Evolutionary conservation across 2,888 invertebrate genomes (phyloP).

Genomic region (Hypena proboscidalis): DNA sequence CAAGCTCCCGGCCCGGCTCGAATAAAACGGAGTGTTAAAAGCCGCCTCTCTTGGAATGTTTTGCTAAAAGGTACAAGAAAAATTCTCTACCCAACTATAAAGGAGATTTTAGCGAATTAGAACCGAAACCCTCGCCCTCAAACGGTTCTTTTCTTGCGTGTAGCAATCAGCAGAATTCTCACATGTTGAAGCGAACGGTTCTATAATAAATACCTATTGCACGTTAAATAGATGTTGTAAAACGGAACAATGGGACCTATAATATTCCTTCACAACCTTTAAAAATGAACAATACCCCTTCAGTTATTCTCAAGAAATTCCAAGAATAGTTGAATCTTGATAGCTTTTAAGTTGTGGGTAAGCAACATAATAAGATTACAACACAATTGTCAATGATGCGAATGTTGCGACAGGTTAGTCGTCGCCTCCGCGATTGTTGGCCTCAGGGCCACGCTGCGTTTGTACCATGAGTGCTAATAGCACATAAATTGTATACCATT

Average conservation of each 20-base stretch:
- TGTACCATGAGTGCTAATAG: slow-evolving; percentile 22
- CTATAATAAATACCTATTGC: slow-evolving; percentile 3
- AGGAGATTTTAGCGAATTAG: slow-evolving; percentile 30
- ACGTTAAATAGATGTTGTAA: slow-evolving; percentile 28
- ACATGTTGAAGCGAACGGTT: slow-evolving; percentile 15
- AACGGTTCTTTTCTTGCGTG: slow-evolving; percentile 1
- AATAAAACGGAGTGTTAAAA: slow-evolving; percentile 64
- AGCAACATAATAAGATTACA: slow-evolving; percentile 74
- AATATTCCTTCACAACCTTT: slow-evolving; percentile 48
- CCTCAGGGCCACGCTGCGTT: slow-evolving; percentile 34
- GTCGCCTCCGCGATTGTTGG: slow-evolving; percentile 44
- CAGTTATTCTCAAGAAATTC: slow-evolving; percentile 51
- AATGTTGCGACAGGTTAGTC: slow-evolving; percentile 54
- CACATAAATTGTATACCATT: slow-evolving; percentile 14
- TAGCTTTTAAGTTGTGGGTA: slow-evolving; percentile 67
- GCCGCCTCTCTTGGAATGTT: slow-evolving; percentile 49
- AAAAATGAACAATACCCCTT: slow-evolving; percentile 54
- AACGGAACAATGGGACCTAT: slow-evolving; percentile 46
- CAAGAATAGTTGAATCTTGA: slow-evolving; percentile 62
- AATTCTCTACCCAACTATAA: slow-evolving; percentile 36
- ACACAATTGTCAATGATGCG: slow-evolving; percentile 76
- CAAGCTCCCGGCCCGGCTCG: slow-evolving; percentile 46
- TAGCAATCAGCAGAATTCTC: slow-evolving; percentile 10
- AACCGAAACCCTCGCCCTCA: slow-evolving; percentile 11
- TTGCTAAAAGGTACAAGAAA: slow-evolving; percentile 53